Base-by-base conservation (phyloP, 2,113 vertebrate species). In the Oryzias curvinotus region DNA sequence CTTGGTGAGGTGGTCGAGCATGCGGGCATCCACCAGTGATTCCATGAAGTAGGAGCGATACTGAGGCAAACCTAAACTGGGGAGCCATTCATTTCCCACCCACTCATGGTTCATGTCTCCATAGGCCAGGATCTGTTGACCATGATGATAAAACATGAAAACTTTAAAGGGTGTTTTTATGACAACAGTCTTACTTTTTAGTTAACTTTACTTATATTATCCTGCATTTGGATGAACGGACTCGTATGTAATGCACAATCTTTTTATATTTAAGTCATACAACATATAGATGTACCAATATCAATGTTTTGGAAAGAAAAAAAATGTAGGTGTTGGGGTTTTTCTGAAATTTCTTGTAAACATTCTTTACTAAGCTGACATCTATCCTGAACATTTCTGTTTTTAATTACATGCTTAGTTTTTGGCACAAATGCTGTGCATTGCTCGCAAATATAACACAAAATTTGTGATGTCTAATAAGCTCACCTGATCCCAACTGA, bases 11-110 rank as follows among this genome's bases (percentile, higher is more conserved):
- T 97, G 95, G 63, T 97, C 95, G 3, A 97, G 86, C 95, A 97
- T 97, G 41, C 95, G 93, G 8, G 95, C 95, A 21, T 97, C 95
- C 62, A 97, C 95, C 83, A 97, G 85, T 0, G 95, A 97, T 84
- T 97, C 95, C 95, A 97, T 97, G 89, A 97, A 96, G 86, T 96
- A 96, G 77, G 95, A 96, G 73, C 95, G 93, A 83, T 97, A 97
- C 78, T 97, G 95, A 12, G 95, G 95, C 57, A 96, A 89, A 61
- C 95, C 95, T 57, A 97, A 86, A 82, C 95, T 96, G 75, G 95
- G 95, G 71, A 97, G 86, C 95, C 95, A 96, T 77, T 96, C 95
- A 14, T 97, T 96, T 1, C 95, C 95, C 65, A 97, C 95, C 95
- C 95, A 95, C 86, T 96, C 95, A 16, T 96, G 95, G 87, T 96